phyloP scores from a whole-genome alignment of 2,113 vertebrate species.

The Pimephales promelas region DNA sequence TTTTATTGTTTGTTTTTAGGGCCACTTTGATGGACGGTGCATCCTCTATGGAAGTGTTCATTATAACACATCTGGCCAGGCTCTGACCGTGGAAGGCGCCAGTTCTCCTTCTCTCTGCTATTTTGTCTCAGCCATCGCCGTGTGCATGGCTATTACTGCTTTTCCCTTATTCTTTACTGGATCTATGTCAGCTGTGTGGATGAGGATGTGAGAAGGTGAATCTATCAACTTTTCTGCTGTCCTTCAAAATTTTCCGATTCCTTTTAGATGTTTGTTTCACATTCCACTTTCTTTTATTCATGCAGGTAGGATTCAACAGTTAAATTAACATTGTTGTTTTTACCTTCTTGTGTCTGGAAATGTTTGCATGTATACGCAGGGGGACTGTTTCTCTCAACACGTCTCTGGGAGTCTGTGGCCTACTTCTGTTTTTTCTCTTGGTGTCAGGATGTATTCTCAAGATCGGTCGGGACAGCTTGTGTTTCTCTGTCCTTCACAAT shows the following conservation, averaged over 20 bases:
- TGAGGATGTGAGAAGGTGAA: slow-evolving; percentile 73
- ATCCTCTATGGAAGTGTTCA: slow-evolving; percentile 77
- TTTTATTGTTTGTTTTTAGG: slow-evolving; percentile 63
- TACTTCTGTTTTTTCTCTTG: slow-evolving; percentile 81
- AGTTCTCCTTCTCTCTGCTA: slow-evolving; percentile 79
- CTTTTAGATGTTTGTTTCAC: background rate
- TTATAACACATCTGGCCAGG: slow-evolving; percentile 65
- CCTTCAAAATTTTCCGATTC: background rate
- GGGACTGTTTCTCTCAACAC: slow-evolving; percentile 69
- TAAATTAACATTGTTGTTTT: background rate
- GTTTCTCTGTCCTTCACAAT: slow-evolving; percentile 67
- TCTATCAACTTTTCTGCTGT: background rate
- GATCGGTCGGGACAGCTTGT: slow-evolving; percentile 79
- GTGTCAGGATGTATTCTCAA: slow-evolving; percentile 81
- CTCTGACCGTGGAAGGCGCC: slow-evolving; percentile 61
- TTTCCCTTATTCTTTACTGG: slow-evolving; percentile 79
- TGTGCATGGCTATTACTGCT: slow-evolving; percentile 80
- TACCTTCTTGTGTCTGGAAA: background rate
- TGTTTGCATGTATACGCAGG: slow-evolving; percentile 61
- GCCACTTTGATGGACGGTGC: slow-evolving; percentile 77
- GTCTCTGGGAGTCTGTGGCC: slow-evolving; percentile 64
- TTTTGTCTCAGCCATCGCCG: slow-evolving; percentile 76
- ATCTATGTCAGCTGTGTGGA: slow-evolving; percentile 77
- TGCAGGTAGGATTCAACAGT: background rate
- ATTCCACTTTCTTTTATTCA: background rate